Evolutionary conservation across 2,888 invertebrate genomes (phyloP), one percentile per base, ranked within the genome.

Genomic region (Neelides folsomi): DNA sequence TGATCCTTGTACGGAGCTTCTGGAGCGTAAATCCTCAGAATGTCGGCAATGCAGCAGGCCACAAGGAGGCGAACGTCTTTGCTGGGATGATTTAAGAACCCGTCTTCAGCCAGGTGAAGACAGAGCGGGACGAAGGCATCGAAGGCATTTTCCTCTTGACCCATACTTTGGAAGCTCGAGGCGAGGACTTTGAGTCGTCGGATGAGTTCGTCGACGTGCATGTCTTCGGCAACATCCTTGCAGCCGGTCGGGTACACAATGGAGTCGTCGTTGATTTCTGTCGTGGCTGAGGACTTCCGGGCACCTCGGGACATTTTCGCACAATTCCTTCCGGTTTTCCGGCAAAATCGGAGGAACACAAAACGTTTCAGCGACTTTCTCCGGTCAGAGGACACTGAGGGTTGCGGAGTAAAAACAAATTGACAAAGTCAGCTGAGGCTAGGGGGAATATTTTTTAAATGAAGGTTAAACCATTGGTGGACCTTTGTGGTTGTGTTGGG

Each of bases 1-100:
- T 87, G 83, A 69, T 94, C 94, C 72, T 92, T 93, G 70, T 93
- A 97, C 0, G 97, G 97, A 37, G 94, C 94, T 69, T 95, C 94
- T 0, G 97, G 95, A 1, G 95, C 95, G 72, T 93, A 97, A 6
- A 97, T 89, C 54, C 95, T 76, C 60, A 97, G 79, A 35, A 97
- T 89, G 71, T 97, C 95, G 6, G 95, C 95, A 67, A 97, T 89
- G 70, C 95, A 95, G 72, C 95, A 97, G 0, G 95, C 95, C 55
- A 94, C 88, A 36, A 95, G 75, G 47, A 97, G 75, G 69, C 94
- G 87, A 0, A 97, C 94, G 72, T 97, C 95, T 62, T 86, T 80
- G 54, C 88, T 92, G 42, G 79, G 75, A 72, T 97, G 90, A 57
- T 84, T 80, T 62, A 95, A 76, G 71, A 93, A 95, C 70, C 83